Evolutionary conservation across 2,888 invertebrate species (phyloP).

Genomic region (Dorcus hopei): DNA sequence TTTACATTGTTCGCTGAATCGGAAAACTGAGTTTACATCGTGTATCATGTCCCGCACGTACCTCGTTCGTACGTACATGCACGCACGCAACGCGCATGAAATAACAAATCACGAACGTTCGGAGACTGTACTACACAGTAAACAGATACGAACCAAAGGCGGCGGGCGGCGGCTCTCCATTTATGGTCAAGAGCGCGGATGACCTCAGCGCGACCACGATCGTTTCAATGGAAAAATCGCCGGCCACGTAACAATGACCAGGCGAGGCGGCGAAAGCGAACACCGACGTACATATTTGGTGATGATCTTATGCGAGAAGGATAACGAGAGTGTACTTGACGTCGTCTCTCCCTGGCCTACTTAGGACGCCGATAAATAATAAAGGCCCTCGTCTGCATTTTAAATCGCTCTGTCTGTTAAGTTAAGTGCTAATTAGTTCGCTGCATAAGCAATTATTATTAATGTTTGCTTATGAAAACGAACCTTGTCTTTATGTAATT

Average conservation of each 20-base stretch:
- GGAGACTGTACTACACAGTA: not conserved
- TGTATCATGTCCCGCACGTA: slow-evolving; percentile 2
- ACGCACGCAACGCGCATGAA: slow-evolving; percentile 4
- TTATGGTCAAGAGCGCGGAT: slow-evolving; percentile 8
- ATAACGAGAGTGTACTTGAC: not conserved
- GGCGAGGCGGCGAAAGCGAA: not conserved
- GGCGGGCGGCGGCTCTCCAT: not conserved
- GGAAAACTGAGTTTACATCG: too few relatives aligned
- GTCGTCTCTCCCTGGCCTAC: slow-evolving; percentile 4
- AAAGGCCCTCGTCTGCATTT: too few relatives aligned
- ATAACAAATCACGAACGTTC: not conserved
- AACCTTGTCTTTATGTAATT: too few relatives aligned
- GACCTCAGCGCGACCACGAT: slow-evolving; percentile 8
- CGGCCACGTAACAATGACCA: not conserved
- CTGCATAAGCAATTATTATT: too few relatives aligned
- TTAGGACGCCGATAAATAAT: not conserved
- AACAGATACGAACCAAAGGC: too few relatives aligned
- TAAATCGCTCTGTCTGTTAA: too few relatives aligned
- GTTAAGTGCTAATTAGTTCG: too few relatives aligned
- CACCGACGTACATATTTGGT: slow-evolving; percentile 11
- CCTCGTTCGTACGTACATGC: not conserved
- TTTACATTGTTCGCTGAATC: too few relatives aligned
- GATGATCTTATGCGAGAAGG: slow-evolving; percentile 7
- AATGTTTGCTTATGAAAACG: too few relatives aligned
- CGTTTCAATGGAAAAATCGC: slow-evolving; percentile 1